Percentiles rank a stretch among this genome's conserved stretches.
These are phyloP conservation scores for Gallinago media DNA, from an alignment of 2,113 vertebrate genomes.

Conservation along the genomic window DNA sequence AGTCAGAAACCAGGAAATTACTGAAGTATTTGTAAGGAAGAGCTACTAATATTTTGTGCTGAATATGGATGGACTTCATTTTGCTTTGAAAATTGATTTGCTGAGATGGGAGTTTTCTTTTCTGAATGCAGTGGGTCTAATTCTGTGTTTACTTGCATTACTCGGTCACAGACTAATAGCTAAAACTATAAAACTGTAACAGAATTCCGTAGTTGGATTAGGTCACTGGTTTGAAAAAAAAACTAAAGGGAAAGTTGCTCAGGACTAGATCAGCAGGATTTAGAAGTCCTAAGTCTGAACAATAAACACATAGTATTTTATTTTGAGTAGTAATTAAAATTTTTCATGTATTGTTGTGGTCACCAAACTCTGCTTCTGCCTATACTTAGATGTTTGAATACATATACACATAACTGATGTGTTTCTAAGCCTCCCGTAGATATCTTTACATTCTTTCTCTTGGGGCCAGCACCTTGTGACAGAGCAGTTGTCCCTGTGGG, in stretches of 20 bases:
- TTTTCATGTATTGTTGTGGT: not conserved
- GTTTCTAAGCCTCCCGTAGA: not conserved
- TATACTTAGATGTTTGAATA: too few species aligned
- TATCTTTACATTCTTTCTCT: too few species aligned
- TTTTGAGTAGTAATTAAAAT: not conserved
- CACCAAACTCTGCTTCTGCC: not conserved
- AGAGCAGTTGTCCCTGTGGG: too few species aligned
- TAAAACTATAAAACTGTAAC: not conserved
- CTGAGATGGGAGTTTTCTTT: not conserved
- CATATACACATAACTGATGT: too few species aligned
- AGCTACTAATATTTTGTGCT: not conserved
- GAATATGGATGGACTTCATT: not conserved
- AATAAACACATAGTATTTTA: not conserved
- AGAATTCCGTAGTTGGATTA: not conserved
- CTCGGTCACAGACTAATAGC: not conserved
- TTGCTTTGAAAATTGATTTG: not conserved
- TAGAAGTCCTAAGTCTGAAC: not conserved
- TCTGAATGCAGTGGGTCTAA: not conserved
- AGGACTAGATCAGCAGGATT: not conserved
- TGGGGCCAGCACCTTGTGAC: accelerated
- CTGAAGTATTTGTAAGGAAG: not conserved
- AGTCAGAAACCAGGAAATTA: not conserved
- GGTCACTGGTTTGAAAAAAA: not conserved
- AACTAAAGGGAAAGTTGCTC: not conserved
- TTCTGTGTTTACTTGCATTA: not conserved